phyloP scores from a whole-genome alignment of 2,888 invertebrate species.

The Melipona bicolor region DNA sequence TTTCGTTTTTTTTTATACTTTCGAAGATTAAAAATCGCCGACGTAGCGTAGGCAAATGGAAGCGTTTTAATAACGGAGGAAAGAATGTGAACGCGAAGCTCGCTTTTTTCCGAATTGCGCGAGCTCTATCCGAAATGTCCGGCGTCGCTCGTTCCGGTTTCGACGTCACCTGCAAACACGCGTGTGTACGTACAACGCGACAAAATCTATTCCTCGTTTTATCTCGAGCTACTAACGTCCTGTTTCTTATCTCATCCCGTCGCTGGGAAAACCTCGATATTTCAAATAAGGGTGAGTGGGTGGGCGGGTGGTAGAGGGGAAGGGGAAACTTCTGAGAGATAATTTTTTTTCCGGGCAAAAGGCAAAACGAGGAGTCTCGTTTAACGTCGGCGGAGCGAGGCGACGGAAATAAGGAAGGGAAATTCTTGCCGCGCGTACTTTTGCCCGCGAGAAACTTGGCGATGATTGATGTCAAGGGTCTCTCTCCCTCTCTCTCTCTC shows the following conservation, averaged over 20 bases:
- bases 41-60: neutral
- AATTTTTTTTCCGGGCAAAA: neutral
- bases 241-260: neutral
- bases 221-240: neutral
- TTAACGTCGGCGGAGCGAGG: neutral
- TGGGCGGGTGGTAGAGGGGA: too few relatives aligned
- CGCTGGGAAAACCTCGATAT: conserved; percentile 14
- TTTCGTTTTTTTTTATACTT: conserved; percentile 18
- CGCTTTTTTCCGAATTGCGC: neutral
- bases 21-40: conserved; percentile 33
- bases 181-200: neutral
- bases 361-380: neutral
- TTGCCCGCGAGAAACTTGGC: conserved; percentile 28
- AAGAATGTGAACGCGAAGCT: neutral
- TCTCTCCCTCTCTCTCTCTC: neutral
- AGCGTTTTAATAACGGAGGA: conserved; percentile 7
- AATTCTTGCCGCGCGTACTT: conserved; percentile 13
- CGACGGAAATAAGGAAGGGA: conserved; percentile 1
- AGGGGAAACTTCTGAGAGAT: neutral
- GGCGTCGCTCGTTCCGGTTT: neutral
- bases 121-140: neutral
- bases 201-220: neutral
- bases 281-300: neutral
- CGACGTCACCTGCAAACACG: neutral
- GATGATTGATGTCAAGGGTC: conserved; percentile 43